Evolutionary conservation across 2,888 invertebrate genomes (phyloP).

Genomic region (Baccha elongata): DNA sequence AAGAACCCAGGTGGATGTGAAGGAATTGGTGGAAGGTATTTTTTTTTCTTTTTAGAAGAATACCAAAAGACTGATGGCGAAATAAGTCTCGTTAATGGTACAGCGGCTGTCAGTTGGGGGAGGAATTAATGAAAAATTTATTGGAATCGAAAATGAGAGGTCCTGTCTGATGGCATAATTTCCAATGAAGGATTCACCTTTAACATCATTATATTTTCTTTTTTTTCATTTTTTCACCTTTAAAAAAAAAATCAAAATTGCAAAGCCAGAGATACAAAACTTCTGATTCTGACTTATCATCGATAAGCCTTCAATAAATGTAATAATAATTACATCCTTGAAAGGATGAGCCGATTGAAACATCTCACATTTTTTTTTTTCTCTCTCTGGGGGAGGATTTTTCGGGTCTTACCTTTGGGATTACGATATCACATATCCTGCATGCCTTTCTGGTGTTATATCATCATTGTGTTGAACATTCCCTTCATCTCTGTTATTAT

Average conservation of each 20-base stretch:
- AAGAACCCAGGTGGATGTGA: conserved; percentile 52
- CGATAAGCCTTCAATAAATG: conserved; percentile 69
- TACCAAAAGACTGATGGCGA: conserved; percentile 51
- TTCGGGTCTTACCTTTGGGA: conserved; percentile 44
- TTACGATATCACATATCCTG: conserved; percentile 45
- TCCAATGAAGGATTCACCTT: conserved; percentile 63
- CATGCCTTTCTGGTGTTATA: not conserved
- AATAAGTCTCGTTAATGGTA: conserved; percentile 71
- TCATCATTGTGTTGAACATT: conserved; percentile 34
- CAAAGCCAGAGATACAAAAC: not conserved
- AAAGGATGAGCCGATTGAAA: conserved; percentile 54
- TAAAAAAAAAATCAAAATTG: conserved; percentile 34
- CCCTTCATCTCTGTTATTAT: not conserved
- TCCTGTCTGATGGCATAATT: conserved; percentile 61
- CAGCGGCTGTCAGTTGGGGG: conserved; percentile 65
- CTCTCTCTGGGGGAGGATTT: conserved; percentile 34
- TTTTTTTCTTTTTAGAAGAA: too few relatives aligned
- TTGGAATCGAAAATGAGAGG: conserved; percentile 61
- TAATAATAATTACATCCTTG: conserved; percentile 69
- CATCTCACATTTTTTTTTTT: conserved; percentile 24
- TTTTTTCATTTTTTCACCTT: not conserved
- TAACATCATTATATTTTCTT: conserved; percentile 23
- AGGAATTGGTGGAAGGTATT: conserved; percentile 38
- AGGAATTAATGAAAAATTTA: conserved; percentile 70
- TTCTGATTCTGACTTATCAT: conserved; percentile 55